Conservation (phyloP, 64 coral and sea anemone genomes). For the Astreopora myriophthalma region DNA sequence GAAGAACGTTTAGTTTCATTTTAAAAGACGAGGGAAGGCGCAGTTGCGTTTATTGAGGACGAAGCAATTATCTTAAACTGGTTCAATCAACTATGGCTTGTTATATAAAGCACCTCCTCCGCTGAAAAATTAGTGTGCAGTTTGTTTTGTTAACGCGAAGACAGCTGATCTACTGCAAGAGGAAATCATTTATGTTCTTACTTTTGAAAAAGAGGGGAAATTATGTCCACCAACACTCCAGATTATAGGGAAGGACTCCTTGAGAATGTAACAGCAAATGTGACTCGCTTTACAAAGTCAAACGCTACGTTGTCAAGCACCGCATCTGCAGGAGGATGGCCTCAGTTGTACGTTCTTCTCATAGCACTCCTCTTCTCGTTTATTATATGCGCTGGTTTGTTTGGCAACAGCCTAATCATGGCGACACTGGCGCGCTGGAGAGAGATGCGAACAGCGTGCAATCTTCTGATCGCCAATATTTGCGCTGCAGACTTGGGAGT, state of each 20-base stretch:
- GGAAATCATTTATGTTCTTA: not conserved
- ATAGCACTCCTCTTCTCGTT: constrained; percentile 48
- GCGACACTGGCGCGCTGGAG: constrained; percentile 70
- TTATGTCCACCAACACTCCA: not conserved
- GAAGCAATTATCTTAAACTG: not conserved
- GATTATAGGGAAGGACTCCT: not conserved
- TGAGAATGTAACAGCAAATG: not conserved
- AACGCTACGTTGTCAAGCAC: not conserved
- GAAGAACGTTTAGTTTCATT: not conserved
- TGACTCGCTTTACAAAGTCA: not conserved
- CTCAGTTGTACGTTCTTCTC: not conserved
- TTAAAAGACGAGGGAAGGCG: not conserved
- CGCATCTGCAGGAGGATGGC: not conserved
- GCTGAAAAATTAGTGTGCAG: not conserved
- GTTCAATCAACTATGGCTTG: not conserved
- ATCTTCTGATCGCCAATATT: constrained; percentile 80
- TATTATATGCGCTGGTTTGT: constrained; percentile 54
- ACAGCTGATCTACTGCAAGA: not conserved
- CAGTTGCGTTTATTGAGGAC: not conserved
- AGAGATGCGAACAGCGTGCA: constrained; percentile 72
- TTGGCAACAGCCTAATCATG: constrained; percentile 68
- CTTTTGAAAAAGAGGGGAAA: not conserved
- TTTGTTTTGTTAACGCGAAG: not conserved
- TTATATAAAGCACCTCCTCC: not conserved
- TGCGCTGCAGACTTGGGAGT: constrained; percentile 74